phyloP scores from a whole-genome alignment of 2,113 vertebrate genomes.

The Corydoras maculifer region DNA sequence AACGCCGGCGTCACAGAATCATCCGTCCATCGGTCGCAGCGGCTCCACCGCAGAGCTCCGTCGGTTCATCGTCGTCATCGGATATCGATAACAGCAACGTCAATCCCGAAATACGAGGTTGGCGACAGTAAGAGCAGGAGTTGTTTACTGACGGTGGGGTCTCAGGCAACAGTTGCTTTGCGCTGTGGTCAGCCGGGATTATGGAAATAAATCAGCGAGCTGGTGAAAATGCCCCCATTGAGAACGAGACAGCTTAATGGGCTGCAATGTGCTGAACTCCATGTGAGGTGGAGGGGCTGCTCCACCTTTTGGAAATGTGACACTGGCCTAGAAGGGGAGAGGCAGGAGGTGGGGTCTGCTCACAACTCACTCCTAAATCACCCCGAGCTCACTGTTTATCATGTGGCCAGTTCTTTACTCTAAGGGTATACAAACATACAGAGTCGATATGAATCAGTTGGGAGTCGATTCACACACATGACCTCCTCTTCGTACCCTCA shows the following conservation, averaged over 20 bases:
- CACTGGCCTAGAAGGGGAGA: conserved; percentile 30
- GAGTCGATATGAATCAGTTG: background rate
- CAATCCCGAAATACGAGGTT: too few relatives aligned
- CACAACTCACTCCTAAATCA: conserved; percentile 2
- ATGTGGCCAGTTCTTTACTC: background rate
- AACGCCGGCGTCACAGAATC: too few relatives aligned
- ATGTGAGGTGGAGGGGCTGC: conserved; percentile 48
- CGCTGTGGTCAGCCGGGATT: conserved; percentile 43
- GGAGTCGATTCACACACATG: background rate
- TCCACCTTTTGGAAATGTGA: conserved; percentile 55
- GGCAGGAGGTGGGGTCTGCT: conserved; percentile 31
- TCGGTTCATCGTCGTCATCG: too few relatives aligned
- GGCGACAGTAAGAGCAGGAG: too few relatives aligned
- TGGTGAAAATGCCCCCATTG: conserved; percentile 51
- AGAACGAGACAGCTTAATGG: conserved; percentile 60
- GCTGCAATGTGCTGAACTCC: conserved; percentile 51
- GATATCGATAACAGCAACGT: too few relatives aligned
- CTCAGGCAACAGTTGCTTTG: conserved; percentile 23
- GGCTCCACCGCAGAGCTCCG: too few relatives aligned
- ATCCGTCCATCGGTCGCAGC: too few relatives aligned
- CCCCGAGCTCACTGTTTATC: background rate
- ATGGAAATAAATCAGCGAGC: conserved; percentile 56
- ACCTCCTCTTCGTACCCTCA: background rate
- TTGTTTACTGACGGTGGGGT: background rate
- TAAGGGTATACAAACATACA: background rate